These are phyloP conservation scores for Balearica regulorum DNA, from an alignment of 2,797 vertebrate species.

Conservation along the genomic window DNA sequence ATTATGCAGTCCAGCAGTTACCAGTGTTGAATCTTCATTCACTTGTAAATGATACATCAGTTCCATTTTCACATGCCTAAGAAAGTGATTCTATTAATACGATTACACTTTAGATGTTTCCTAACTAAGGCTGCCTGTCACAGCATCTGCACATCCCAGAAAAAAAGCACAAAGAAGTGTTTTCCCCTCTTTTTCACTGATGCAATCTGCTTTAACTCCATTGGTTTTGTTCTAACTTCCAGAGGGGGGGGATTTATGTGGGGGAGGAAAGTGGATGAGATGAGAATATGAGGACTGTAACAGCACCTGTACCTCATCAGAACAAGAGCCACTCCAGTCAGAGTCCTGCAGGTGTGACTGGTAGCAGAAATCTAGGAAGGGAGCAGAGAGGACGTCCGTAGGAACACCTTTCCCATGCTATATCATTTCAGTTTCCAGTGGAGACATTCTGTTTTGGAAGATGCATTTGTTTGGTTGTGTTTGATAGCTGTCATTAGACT, in stretches of 20 bases:
- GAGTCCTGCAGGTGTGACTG: neutral
- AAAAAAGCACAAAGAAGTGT: neutral
- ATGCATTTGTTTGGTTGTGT: neutral
- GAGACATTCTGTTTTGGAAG: neutral
- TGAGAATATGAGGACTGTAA: neutral
- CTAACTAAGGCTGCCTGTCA: neutral
- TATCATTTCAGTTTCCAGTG: neutral
- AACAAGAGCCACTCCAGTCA: neutral
- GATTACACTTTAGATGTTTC: neutral
- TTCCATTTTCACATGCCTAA: neutral
- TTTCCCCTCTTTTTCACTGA: neutral
- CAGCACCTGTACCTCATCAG: neutral
- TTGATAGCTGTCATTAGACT: neutral
- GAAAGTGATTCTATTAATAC: conserved; percentile 28
- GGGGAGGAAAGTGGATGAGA: neutral
- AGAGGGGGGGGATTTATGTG: neutral
- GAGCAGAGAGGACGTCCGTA: neutral
- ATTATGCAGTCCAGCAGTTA: conserved; percentile 23
- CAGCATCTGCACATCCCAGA: neutral
- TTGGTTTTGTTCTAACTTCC: neutral
- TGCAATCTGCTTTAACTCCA: neutral
- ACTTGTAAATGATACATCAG: conserved; percentile 40
- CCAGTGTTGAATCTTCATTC: neutral
- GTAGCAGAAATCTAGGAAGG: neutral
- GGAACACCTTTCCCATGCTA: neutral